These are phyloP conservation scores for Wasmannia auropunctata DNA, from an alignment of 1,140 invertebrate species.

Conservation along the genomic window DNA sequence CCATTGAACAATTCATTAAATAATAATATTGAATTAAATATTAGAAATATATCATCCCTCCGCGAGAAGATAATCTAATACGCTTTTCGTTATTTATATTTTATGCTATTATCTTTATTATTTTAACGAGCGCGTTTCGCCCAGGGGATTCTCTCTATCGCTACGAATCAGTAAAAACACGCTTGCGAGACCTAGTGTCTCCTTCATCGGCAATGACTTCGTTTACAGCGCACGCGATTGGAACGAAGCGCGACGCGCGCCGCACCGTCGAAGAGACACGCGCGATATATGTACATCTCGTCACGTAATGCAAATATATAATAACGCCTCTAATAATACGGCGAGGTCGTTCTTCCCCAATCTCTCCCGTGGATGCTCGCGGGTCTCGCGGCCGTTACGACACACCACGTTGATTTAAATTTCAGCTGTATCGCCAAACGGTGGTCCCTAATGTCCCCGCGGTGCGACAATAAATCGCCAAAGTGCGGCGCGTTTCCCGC, in stretches of 20 bases:
- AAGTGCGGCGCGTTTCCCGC: neutral
- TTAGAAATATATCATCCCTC: neutral
- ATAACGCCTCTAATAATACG: slow-evolving; percentile 67
- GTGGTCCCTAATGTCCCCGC: slow-evolving; percentile 55
- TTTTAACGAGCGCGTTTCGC: neutral
- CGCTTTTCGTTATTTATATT: neutral
- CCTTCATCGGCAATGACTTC: slow-evolving; percentile 9
- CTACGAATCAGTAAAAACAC: neutral
- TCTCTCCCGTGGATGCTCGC: slow-evolving; percentile 53
- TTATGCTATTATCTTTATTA: neutral
- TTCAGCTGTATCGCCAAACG: slow-evolving; percentile 50
- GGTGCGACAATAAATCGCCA: slow-evolving; percentile 59
- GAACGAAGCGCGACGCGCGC: slow-evolving; percentile 13
- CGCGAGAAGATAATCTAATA: neutral
- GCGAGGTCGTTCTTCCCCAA: slow-evolving; percentile 70
- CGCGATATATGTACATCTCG: neutral
- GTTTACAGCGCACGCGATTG: neutral
- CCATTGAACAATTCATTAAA: neutral
- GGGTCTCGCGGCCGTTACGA: slow-evolving; percentile 59
- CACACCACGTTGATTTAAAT: slow-evolving; percentile 53
- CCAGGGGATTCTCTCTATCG: neutral
- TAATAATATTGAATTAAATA: neutral
- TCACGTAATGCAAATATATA: slow-evolving; percentile 33
- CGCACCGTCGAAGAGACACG: neutral
- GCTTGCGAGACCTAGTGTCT: neutral